Evolutionary conservation across 2,113 vertebrate genomes (phyloP).

Genomic region (Cricetomys ansorgei): DNA sequence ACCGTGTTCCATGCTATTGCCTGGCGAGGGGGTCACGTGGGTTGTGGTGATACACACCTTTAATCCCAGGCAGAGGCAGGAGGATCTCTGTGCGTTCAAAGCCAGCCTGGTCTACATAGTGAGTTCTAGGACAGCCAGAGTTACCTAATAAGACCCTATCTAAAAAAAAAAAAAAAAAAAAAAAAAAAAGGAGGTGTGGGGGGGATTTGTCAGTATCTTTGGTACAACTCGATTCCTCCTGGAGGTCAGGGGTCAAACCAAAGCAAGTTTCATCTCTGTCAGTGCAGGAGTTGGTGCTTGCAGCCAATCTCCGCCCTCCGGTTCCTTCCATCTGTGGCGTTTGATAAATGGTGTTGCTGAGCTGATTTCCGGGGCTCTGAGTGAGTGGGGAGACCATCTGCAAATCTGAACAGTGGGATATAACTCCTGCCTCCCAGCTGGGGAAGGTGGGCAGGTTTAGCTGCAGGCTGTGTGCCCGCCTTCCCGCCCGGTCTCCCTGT

Average conservation of each 20-base stretch:
- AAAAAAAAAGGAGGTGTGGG: no score
- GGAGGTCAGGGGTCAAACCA: not conserved
- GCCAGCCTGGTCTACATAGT: not conserved
- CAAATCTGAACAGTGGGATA: not conserved
- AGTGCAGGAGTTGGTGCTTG: not conserved
- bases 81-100: not conserved
- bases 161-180: not conserved
- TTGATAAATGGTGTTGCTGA: not conserved
- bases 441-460: conserved; percentile 49
- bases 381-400: not conserved
- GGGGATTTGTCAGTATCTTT: not conserved
- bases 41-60: not conserved
- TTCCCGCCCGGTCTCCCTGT: not conserved
- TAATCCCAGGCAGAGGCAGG: not conserved
- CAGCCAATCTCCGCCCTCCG: not conserved
- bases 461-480: not conserved
- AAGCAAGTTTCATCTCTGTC: not conserved
- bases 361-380: not conserved
- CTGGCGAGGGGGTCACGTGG: not conserved
- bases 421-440: conserved; percentile 5
- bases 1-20: not conserved
- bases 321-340: fast-evolving
- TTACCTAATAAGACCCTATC: no score
- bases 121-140: not conserved
- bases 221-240: not conserved